Percentiles rank a stretch among this genome's conserved stretches.
phyloP scores from a whole-genome alignment of 2,888 invertebrate genomes.

The Orchesellides sinensis region DNA sequence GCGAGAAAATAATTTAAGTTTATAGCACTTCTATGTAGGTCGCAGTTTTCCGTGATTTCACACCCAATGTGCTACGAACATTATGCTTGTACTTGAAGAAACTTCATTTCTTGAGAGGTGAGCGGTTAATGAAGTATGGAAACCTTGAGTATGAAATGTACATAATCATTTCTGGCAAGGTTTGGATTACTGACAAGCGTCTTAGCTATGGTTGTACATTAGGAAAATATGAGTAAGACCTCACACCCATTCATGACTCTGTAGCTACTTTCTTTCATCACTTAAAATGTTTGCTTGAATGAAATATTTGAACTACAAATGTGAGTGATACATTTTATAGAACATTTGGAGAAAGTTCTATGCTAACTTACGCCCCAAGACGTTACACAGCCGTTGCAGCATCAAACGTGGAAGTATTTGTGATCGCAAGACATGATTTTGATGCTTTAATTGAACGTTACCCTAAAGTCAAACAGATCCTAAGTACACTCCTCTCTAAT shows the following conservation, averaged over 20 bases:
- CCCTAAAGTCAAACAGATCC: constrained; percentile 52
- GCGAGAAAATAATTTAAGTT: constrained; percentile 29
- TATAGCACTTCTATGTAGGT: constrained; percentile 25
- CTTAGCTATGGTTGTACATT: constrained; percentile 63
- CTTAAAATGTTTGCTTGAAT: no score
- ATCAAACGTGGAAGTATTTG: constrained; percentile 37
- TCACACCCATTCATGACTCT: no score
- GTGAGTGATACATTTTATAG: no score
- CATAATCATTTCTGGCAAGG: constrained; percentile 70
- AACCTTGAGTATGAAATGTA: constrained; percentile 72
- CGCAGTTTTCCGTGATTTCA: constrained; percentile 61
- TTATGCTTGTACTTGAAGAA: constrained; percentile 69
- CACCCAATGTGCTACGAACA: constrained; percentile 66
- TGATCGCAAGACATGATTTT: constrained; percentile 37
- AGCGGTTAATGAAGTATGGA: constrained; percentile 67
- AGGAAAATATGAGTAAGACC: constrained; percentile 55
- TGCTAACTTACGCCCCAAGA: constrained; percentile 32
- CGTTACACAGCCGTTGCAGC: constrained; percentile 44
- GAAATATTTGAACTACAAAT: not conserved
- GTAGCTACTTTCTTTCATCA: no score
- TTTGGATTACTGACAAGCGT: constrained; percentile 69
- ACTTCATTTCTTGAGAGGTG: constrained; percentile 66
- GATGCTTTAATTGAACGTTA: constrained; percentile 45
- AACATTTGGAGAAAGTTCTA: constrained; percentile 47
- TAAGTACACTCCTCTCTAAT: constrained; percentile 9